Base-by-base conservation (phyloP, 2,888 invertebrate genomes). In the Oligia strigilis region DNA sequence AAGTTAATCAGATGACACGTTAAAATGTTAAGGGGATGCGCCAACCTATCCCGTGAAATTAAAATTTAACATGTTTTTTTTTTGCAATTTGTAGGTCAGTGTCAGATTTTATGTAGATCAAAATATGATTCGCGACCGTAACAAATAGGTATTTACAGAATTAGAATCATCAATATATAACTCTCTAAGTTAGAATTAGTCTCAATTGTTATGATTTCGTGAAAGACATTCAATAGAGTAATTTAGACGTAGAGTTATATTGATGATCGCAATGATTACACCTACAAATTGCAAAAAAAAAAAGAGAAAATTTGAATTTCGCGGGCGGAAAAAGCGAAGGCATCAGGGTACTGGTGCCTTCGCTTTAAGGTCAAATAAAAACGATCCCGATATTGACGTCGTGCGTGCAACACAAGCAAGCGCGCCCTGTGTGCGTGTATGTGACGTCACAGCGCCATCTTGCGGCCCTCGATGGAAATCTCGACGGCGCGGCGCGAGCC, bases 391-490 rank as follows among this genome's bases (percentile, higher is more conserved):
- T 36, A 52, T 9, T 1, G 13, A 9, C 17, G 46, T 1, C 11
- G 3, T 13, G 49, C 13, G 36, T 36, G 58, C 58, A 55, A 23
- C 55, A 23, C 36, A 1, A 14, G 23, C 29, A 2, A 29, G 19
- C 36, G 52, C 4, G 73, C 1, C 4, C 0, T 2, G 74, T 1
- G 43, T 17, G n/a, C 0, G 29, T 0, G 52, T n/a, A 17, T 46
- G 70, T 29, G 49, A 70, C 60, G 36, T 81, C 73, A 81, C 84
- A 99, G 98, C 89, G 99, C 98, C 99, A 99, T 99, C 97, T 99
- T 99, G 92, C 99, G 97, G 46, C 99, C 99, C 97, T 99, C 99
- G 89, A 99, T 99, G 82, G 99, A 99, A 94, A 99, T 99, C 90
- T 98, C 98, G 75, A 99, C 99, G 81, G 99, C 99, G 91, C 99